Conservation (phyloP, 2,113 vertebrate species). For the Rhinolophus ferrumequinum region DNA sequence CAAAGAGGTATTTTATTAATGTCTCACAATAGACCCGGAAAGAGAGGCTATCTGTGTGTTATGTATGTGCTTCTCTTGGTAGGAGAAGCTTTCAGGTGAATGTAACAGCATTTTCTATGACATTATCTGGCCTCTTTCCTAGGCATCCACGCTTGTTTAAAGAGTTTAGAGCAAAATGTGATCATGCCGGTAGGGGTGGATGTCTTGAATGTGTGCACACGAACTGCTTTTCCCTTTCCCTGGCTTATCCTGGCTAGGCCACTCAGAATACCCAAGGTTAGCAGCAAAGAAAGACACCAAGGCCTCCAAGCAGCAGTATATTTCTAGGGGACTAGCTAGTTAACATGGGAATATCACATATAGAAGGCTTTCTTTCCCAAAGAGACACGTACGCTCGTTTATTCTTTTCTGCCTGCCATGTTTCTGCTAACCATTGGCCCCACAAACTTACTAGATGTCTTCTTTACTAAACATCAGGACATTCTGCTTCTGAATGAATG, state of each 20-base stretch:
- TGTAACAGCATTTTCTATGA: not conserved
- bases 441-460: not conserved
- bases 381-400: not conserved
- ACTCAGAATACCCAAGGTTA: not conserved
- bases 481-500: not conserved
- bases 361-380: not conserved
- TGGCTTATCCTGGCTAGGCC: not conserved
- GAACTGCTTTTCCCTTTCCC: not conserved
- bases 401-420: too few relatives aligned
- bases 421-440: not conserved
- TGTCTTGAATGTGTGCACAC: not conserved
- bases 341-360: not conserved
- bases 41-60: not conserved
- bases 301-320: not conserved
- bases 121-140: not conserved
- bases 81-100: not conserved
- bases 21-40: not conserved
- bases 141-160: not conserved
- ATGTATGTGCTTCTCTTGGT: not conserved
- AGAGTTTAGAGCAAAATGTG: not conserved
- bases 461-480: not conserved
- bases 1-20: not conserved
- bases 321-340: not conserved
- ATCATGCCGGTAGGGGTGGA: not conserved
- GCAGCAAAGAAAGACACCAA: not conserved